A percentile compares a stretch with the other conserved stretches of the same genome.
These are phyloP conservation scores for Trematomus bernacchii DNA, from an alignment of 2,797 vertebrate species.

Conservation along the genomic window DNA sequence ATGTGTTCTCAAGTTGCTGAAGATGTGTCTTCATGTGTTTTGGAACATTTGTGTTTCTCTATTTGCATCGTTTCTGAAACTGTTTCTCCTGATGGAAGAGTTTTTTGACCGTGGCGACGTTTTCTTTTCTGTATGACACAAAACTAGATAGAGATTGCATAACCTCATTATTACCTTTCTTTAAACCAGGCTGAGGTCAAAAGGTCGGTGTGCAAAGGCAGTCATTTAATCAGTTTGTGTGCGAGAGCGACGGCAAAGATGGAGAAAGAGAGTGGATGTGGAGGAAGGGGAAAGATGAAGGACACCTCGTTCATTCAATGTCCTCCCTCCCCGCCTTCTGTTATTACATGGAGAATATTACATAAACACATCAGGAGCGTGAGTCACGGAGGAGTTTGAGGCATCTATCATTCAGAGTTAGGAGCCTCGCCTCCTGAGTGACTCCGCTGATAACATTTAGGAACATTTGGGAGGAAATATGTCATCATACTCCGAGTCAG, in stretches of 20 bases:
- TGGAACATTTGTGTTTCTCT: too few species aligned
- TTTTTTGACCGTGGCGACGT: too few species aligned
- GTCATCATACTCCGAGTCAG: neutral
- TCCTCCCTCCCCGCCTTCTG: conserved; percentile 22
- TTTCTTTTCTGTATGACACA: too few species aligned
- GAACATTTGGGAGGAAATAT: neutral
- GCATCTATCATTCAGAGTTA: conserved; percentile 39
- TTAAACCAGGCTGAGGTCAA: neutral
- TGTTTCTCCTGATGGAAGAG: too few species aligned
- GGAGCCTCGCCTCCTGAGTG: conserved; percentile 39
- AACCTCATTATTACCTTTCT: neutral
- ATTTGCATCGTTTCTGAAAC: too few species aligned
- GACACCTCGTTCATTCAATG: conserved; percentile 32
- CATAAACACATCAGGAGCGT: conserved; percentile 31
- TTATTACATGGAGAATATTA: conserved; percentile 35
- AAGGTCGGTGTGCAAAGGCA: neutral
- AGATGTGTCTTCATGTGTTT: too few species aligned
- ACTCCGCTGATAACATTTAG: conserved; percentile 25
- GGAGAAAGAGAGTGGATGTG: neutral
- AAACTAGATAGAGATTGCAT: too few species aligned
- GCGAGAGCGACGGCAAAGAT: conserved; percentile 16
- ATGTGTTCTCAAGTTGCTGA: too few species aligned
- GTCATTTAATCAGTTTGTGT: conserved; percentile 37
- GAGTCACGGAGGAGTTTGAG: conserved; percentile 13
- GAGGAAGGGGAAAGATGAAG: conserved; percentile 23